Evolutionary conservation across 2,113 vertebrate genomes (phyloP).

Genomic region (Pipra filicauda): DNA sequence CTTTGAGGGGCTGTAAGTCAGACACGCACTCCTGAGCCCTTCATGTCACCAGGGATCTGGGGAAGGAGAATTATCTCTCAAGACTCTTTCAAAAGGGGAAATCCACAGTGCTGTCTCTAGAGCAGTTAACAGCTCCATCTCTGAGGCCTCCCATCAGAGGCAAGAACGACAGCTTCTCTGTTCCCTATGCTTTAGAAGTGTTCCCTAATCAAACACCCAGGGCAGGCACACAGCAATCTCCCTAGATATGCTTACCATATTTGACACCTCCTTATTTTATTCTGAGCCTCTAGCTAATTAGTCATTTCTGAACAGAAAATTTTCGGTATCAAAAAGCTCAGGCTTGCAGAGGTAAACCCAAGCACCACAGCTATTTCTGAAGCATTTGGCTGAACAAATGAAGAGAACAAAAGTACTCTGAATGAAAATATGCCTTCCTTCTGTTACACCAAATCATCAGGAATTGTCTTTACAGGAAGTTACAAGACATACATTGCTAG

Average conservation of each 20-base stretch:
- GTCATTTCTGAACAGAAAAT: background rate
- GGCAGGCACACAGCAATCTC: background rate
- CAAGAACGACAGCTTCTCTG: background rate
- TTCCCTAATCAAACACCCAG: background rate
- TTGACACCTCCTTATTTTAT: background rate
- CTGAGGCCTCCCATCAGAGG: background rate
- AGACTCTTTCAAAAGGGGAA: constrained; percentile 15
- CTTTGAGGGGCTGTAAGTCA: constrained; percentile 16
- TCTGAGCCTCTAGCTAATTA: background rate
- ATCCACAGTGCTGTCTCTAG: background rate
- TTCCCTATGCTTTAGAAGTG: background rate
- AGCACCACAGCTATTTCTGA: background rate
- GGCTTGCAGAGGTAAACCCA: background rate
- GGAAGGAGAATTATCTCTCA: background rate
- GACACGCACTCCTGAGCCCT: background rate
- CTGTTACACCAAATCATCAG: background rate
- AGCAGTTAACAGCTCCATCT: background rate
- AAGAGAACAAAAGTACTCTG: background rate
- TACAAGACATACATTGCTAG: background rate
- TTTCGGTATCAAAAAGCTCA: background rate
- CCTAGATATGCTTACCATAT: background rate
- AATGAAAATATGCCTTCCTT: background rate
- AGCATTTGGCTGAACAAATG: background rate
- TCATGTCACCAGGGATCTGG: constrained; percentile 17
- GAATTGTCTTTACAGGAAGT: background rate